phyloP scores from a whole-genome alignment of 2,797 vertebrate genomes.

The Craterocephalus amniculus region DNA sequence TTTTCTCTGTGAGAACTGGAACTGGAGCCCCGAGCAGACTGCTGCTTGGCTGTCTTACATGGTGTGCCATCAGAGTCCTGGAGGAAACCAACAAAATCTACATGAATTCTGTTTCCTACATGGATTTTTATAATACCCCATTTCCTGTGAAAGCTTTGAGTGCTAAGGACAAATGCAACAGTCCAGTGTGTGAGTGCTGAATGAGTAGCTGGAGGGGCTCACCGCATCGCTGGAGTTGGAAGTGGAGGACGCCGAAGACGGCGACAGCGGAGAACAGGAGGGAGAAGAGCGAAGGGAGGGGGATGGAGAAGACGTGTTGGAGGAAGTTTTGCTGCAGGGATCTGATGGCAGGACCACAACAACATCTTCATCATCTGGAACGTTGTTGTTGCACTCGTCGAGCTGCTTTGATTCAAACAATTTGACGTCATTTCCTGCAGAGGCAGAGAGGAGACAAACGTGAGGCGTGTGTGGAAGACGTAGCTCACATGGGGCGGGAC shows the following conservation, averaged over 20 bases:
- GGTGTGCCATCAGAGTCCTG: slow-evolving; percentile 97
- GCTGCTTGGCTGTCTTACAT: slow-evolving; percentile 95
- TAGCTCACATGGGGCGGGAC: background rate
- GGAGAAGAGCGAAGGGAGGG: slow-evolving; percentile 91
- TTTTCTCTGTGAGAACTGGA: slow-evolving; percentile 85
- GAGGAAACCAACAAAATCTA: background rate
- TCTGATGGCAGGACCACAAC: slow-evolving; percentile 83
- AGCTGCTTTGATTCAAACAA: slow-evolving; percentile 92
- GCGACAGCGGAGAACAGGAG: slow-evolving; percentile 91
- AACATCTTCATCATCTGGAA: slow-evolving; percentile 80
- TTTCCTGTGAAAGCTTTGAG: background rate
- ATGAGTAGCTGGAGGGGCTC: slow-evolving; percentile 69
- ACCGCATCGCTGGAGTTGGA: slow-evolving; percentile 96
- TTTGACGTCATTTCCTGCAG: slow-evolving; percentile 89
- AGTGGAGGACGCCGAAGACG: slow-evolving; percentile 88
- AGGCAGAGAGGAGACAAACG: background rate
- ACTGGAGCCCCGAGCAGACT: slow-evolving; percentile 84
- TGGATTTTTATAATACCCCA: background rate
- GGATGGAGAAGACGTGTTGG: slow-evolving; percentile 93
- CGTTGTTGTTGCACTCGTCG: slow-evolving; percentile 96
- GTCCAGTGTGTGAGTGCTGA: background rate
- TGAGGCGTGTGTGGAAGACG: too few relatives aligned
- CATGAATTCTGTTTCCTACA: background rate
- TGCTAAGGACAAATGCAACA: background rate
- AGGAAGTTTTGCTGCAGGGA: slow-evolving; percentile 91